Conservation (phyloP, 2,113 vertebrate species). For the Vimba vimba region DNA sequence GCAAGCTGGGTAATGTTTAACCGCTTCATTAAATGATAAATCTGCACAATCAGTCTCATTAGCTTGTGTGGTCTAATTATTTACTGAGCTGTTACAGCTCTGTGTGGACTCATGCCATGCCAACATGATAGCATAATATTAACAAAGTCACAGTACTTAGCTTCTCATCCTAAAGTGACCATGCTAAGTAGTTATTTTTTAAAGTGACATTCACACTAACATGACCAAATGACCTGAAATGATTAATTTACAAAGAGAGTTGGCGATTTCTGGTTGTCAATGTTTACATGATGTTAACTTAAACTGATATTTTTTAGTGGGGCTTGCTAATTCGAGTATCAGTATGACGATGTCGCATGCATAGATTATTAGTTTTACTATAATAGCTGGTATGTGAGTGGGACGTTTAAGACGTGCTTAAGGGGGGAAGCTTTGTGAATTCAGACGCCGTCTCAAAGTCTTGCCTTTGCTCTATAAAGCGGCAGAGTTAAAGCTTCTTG, state of each 20-base stretch:
- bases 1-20: constrained; percentile 61
- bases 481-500: background rate
- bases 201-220: background rate
- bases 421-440: background rate
- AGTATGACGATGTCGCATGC: background rate
- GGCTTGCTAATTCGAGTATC: background rate
- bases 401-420: background rate
- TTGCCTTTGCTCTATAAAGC: constrained; percentile 8
- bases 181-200: constrained; percentile 1
- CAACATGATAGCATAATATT: constrained; percentile 14
- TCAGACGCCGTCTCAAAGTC: constrained; percentile 2
- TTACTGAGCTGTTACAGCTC: background rate
- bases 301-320: background rate
- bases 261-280: background rate
- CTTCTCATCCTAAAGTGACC: background rate
- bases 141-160: background rate
- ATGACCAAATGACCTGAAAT: background rate
- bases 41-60: constrained; percentile 62
- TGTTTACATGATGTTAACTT: background rate
- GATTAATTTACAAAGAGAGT: background rate
- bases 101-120: background rate
- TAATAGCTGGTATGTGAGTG: background rate
- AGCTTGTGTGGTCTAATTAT: constrained; percentile 34
- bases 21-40: constrained; percentile 62
- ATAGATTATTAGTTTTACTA: background rate